Evolutionary conservation across 2,888 invertebrate genomes (phyloP).

Genomic region (Calliphora vomitoria): DNA sequence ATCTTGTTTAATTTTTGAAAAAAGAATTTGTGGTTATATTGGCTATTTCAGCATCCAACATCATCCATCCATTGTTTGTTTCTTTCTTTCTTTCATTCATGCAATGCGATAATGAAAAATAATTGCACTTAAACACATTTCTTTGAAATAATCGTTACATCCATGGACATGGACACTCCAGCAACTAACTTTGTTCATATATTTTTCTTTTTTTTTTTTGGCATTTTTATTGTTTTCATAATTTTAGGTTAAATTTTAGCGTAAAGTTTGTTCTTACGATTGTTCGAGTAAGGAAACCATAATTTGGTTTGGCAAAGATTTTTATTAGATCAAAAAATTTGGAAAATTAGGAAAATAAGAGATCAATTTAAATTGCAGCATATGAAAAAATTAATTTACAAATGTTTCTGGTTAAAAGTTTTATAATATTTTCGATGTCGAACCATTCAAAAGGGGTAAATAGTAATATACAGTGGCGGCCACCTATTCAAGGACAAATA

Average conservation of each 20-base stretch:
- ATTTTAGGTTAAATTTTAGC: neutral
- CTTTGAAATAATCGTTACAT: neutral
- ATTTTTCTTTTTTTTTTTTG: no score
- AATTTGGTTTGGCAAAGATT: neutral
- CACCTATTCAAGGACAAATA: no score
- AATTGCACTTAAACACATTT: constrained; percentile 9
- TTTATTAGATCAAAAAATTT: neutral
- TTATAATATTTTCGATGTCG: no score
- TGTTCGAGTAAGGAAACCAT: neutral
- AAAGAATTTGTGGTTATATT: constrained; percentile 23
- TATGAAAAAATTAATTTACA: no score
- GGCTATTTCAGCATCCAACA: constrained; percentile 7
- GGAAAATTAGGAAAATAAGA: neutral
- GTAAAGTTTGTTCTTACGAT: neutral
- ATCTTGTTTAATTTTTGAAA: neutral
- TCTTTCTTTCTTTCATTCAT: neutral
- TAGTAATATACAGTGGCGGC: no score
- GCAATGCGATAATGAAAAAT: constrained; percentile 41
- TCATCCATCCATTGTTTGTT: constrained; percentile 13
- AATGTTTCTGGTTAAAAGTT: no score
- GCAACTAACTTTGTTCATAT: neutral
- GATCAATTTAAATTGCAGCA: no score
- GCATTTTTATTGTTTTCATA: neutral
- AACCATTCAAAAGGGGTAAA: no score
- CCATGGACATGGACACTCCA: neutral